Evolutionary conservation across 2,113 vertebrate species (phyloP).

Genomic region (Montifringilla adamsi): DNA sequence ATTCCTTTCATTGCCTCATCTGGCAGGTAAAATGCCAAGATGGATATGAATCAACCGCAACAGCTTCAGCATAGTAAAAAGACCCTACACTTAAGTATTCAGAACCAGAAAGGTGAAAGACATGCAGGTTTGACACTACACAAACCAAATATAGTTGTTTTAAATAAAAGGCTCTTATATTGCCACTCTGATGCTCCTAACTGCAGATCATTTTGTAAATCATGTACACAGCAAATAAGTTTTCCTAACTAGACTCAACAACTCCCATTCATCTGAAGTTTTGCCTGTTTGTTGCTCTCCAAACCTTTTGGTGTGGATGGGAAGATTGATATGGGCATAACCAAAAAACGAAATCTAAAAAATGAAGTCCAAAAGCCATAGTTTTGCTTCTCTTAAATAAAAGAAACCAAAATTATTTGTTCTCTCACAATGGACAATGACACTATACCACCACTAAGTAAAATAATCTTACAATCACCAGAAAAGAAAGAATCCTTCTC

Average conservation of each 20-base stretch:
- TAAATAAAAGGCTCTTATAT: neutral
- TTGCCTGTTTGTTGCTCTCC: neutral
- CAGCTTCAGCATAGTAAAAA: neutral
- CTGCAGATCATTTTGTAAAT: neutral
- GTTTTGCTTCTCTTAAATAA: neutral
- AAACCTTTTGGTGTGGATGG: neutral
- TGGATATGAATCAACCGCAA: neutral
- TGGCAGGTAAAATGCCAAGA: neutral
- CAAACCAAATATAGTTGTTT: neutral
- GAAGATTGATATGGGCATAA: neutral
- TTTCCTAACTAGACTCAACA: neutral
- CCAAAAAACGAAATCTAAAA: neutral
- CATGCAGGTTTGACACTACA: neutral
- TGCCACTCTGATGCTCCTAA: neutral
- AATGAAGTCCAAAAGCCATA: neutral
- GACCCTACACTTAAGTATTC: neutral
- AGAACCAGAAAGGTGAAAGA: neutral
- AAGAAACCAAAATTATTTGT: neutral
- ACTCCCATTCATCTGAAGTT: neutral
- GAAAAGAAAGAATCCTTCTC: neutral
- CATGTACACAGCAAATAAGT: accelerated
- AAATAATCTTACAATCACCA: neutral
- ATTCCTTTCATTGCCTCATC: neutral
- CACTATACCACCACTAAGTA: neutral
- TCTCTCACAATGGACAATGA: neutral